Evolutionary conservation across 2,797 vertebrate species (phyloP), one percentile per base, ranked within the genome.

Genomic region (Sitta carolinensis): DNA sequence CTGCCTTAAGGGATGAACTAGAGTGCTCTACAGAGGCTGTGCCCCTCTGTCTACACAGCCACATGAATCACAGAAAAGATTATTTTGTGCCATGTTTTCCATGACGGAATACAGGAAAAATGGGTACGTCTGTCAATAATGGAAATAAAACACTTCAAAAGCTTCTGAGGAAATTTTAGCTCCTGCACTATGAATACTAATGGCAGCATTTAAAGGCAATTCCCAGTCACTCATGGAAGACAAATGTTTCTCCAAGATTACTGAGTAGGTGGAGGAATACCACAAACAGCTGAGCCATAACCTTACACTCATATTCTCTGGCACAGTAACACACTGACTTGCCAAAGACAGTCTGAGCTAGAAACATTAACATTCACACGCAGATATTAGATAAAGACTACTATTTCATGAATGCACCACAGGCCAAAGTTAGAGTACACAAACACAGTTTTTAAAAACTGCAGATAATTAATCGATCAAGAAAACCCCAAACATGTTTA

Each of bases 231-330:
- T 77, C 34, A 66, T 55, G 63, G 70, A 96, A 80, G 66, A 87
- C 27, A 91, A 90, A 92, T 11, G 16, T 40, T 69, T 79, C 89
- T 42, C 64, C 54, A 42, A 50, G 27, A 75, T 79, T 57, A 38
- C 68, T 47, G 27, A 62, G 47, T 90, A 85, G 84, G 84, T 86
- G 61, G 82, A 93, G 51, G 52, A 95, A 93, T 21, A 91, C 58
- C 83, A 69, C 78, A 95, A 91, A 84, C 43, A 95, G 84, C 84
- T 87, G 80, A 94, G 76, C 84, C 63, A 43, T 27, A 88, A 80
- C 32, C 58, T 76, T 29, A 47, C 10, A 84, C 50, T 89, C 52
- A 25, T 80, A 94, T 69, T 77, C 59, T 84, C 69, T 81, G 89
- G 87, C 82, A 87, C 51, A 84, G 16, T n/a, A 61, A 54, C 11